phyloP scores from a whole-genome alignment of 2,888 invertebrate genomes.

The Tineola bisselliella region DNA sequence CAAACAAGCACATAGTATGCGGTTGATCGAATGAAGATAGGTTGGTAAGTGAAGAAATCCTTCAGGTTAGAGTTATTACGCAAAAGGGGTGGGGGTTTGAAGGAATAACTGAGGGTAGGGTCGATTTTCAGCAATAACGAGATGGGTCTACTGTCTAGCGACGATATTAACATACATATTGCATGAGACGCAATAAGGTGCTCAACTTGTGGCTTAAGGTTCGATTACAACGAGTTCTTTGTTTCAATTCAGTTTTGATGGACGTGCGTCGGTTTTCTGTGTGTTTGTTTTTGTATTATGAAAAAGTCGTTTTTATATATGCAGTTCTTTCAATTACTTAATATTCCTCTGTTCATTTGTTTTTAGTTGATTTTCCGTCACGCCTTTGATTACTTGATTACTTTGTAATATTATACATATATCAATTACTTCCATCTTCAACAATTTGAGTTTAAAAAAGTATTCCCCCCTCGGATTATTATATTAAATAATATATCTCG shows the following conservation, averaged over 20 bases:
- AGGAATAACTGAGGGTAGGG: slow-evolving; percentile 19
- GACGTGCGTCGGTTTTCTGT: no score
- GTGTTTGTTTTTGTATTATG: no score
- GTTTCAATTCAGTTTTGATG: neutral
- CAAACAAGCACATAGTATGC: neutral
- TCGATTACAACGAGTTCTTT: neutral
- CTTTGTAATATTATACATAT: no score
- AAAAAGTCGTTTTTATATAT: no score
- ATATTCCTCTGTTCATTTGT: no score
- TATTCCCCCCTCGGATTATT: no score
- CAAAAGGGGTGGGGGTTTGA: slow-evolving; percentile 14
- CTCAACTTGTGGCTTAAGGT: slow-evolving; percentile 1
- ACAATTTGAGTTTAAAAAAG: no score
- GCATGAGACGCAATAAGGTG: slow-evolving; percentile 53
- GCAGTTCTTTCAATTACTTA: no score
- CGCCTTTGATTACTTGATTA: no score
- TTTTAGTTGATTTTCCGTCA: no score
- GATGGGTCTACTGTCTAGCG: slow-evolving; percentile 30
- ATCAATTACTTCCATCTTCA: no score
- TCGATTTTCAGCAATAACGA: slow-evolving; percentile 43
- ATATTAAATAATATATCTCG: neutral
- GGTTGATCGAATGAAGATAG: neutral
- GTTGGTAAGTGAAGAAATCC: neutral
- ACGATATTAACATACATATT: slow-evolving; percentile 55
- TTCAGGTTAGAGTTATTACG: slow-evolving; percentile 18